These are phyloP conservation scores for Drosophila subpulchrella DNA, from an alignment of 1,140 invertebrate species.

Conservation along the genomic window DNA sequence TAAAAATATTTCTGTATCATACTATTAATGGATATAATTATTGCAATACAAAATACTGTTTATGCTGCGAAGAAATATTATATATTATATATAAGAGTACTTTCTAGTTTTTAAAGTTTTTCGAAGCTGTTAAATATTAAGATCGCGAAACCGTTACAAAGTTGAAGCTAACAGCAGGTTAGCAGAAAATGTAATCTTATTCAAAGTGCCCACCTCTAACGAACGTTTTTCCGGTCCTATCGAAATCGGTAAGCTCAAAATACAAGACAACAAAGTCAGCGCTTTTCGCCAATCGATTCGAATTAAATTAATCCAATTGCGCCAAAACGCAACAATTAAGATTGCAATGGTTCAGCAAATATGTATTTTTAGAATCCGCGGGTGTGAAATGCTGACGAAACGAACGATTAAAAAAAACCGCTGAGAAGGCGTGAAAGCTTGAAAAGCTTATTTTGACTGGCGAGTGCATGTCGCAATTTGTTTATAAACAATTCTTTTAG, in stretches of 20 bases:
- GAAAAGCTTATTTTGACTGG: constrained; percentile 24
- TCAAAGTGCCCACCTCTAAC: constrained; percentile 4
- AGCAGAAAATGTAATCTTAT: constrained; percentile 1
- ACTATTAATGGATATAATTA: no score
- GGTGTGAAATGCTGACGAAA: constrained; percentile 18
- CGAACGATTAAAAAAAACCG: constrained; percentile 7
- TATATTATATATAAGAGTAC: no score
- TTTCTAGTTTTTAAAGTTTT: neutral
- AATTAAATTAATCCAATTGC: constrained; percentile 40
- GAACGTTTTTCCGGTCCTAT: neutral
- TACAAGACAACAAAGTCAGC: constrained; percentile 13
- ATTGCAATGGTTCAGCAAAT: constrained; percentile 29
- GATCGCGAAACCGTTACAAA: neutral
- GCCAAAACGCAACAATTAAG: constrained; percentile 36
- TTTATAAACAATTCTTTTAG: constrained; percentile 50
- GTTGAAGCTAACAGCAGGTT: neutral
- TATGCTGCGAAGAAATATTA: neutral
- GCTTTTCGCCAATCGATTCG: constrained; percentile 23
- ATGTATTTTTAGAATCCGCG: constrained; percentile 26
- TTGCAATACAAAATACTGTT: no score
- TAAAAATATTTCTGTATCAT: no score
- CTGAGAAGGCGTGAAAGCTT: constrained; percentile 25
- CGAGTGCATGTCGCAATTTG: constrained; percentile 16
- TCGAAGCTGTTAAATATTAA: neutral
- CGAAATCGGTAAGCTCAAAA: constrained; percentile 25